A percentile compares a stretch with the other conserved stretches of the same genome.
Evolutionary conservation across 92 coral and sea anemone genomes (phyloP).

Genomic region (Blastomussa wellsi): DNA sequence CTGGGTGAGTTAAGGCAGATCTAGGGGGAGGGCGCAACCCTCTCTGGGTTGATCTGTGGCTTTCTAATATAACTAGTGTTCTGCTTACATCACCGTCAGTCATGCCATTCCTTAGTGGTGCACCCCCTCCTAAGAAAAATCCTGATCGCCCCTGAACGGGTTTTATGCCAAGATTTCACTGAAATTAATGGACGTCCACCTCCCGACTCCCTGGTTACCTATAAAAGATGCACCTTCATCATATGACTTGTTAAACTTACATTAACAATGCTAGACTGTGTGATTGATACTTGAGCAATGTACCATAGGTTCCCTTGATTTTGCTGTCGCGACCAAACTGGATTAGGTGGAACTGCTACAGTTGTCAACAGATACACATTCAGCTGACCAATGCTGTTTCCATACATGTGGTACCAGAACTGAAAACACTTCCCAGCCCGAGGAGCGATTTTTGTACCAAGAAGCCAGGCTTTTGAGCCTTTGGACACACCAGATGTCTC

Average conservation of each 20-base stretch:
- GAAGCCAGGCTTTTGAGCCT: conserved; percentile 76
- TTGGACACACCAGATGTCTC: conserved; percentile 60
- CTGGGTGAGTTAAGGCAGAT: no score
- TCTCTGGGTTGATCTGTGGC: no score
- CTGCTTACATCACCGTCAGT: no score
- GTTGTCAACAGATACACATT: conserved; percentile 75
- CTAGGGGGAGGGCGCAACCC: no score
- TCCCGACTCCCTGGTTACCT: neutral
- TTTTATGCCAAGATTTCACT: neutral
- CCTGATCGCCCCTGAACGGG: no score
- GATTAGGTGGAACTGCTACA: conserved; percentile 47
- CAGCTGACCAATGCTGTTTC: conserved; percentile 83
- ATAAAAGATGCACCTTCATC: neutral
- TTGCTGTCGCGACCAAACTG: conserved; percentile 75
- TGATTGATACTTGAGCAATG: conserved; percentile 80
- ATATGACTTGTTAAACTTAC: conserved; percentile 37
- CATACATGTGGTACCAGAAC: conserved; percentile 99
- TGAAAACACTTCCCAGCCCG: conserved; percentile 84
- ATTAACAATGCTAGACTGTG: conserved; percentile 31
- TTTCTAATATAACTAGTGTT: no score
- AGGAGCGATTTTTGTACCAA: conserved; percentile 64
- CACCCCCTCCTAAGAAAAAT: no score
- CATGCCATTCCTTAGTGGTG: no score
- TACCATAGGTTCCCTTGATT: conserved; percentile 98
- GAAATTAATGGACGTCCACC: neutral